Evolutionary conservation across 1,140 invertebrate genomes (phyloP).

Genomic region (Geopemphigus sp.): DNA sequence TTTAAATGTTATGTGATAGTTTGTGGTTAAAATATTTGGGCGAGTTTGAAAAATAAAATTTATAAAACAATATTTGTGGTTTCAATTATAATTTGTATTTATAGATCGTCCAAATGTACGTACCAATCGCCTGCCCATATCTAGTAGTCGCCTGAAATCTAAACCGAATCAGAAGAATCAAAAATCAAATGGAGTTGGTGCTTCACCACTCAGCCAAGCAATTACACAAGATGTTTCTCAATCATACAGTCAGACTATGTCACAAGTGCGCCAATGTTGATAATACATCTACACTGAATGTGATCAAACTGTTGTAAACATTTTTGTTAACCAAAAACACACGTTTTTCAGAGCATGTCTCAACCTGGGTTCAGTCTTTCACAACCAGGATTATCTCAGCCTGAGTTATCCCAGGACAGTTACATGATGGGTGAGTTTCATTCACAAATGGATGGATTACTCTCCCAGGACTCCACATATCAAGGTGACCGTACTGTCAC

Average conservation of each 20-base stretch:
- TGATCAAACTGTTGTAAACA: no score
- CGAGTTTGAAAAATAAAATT: no score
- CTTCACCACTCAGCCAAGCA: constrained; percentile 48
- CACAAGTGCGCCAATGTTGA: constrained; percentile 59
- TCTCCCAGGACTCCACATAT: constrained; percentile 93
- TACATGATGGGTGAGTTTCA: constrained; percentile 83
- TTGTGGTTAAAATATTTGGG: no score
- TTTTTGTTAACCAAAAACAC: neutral
- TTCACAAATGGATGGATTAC: constrained; percentile 88
- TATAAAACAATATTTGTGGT: neutral
- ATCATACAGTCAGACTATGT: constrained; percentile 61
- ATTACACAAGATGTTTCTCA: constrained; percentile 62
- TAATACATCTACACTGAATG: neutral
- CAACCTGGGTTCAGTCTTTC: constrained; percentile 69
- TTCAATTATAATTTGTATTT: constrained; percentile 8
- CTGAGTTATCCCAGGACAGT: constrained; percentile 83
- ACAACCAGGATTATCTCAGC: constrained; percentile 67
- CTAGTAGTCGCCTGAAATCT: constrained; percentile 53
- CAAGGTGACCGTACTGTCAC: constrained; percentile 69
- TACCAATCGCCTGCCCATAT: constrained; percentile 50
- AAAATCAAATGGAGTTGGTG: constrained; percentile 50
- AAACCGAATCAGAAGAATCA: constrained; percentile 52
- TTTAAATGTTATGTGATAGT: no score
- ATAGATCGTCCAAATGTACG: constrained; percentile 55
- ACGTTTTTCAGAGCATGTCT: constrained; percentile 64